These are phyloP conservation scores for Coendou prehensilis DNA, from an alignment of 2,797 vertebrate genomes.

Conservation along the genomic window DNA sequence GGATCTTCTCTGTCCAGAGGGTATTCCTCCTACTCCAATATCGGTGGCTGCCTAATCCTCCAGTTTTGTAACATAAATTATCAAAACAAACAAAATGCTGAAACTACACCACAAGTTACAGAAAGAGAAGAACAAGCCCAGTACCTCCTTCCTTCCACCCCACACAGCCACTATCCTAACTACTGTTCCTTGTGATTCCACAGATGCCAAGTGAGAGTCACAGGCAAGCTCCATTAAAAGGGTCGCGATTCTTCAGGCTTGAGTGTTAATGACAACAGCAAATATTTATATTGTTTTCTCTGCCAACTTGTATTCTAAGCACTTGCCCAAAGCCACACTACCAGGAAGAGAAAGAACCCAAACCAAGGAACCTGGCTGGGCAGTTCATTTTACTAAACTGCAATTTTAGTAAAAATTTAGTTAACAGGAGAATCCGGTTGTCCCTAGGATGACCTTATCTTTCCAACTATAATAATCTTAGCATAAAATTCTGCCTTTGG, in stretches of 20 bases:
- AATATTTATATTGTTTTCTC: neutral
- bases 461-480: constrained; percentile 3
- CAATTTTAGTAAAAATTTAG: too few species aligned
- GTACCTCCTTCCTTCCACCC: neutral
- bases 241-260: neutral
- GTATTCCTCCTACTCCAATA: too few species aligned
- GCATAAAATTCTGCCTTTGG: constrained; percentile 16
- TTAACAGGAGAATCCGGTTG: neutral
- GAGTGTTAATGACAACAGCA: neutral
- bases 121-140: constrained; percentile 16
- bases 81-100: neutral
- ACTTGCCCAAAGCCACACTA: neutral
- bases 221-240: neutral
- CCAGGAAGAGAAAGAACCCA: neutral
- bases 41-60: neutral
- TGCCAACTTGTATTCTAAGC: neutral
- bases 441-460: neutral
- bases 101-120: neutral
- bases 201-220: neutral
- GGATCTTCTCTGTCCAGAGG: neutral
- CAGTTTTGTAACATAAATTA: neutral
- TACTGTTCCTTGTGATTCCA: neutral
- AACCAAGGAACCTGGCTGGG: neutral
- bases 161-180: neutral
- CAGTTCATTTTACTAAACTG: neutral